A percentile compares a stretch with the other conserved stretches of the same genome.
These are phyloP conservation scores for Lepus oiostolus DNA, from an alignment of 2,797 vertebrate species.

Conservation along the genomic window DNA sequence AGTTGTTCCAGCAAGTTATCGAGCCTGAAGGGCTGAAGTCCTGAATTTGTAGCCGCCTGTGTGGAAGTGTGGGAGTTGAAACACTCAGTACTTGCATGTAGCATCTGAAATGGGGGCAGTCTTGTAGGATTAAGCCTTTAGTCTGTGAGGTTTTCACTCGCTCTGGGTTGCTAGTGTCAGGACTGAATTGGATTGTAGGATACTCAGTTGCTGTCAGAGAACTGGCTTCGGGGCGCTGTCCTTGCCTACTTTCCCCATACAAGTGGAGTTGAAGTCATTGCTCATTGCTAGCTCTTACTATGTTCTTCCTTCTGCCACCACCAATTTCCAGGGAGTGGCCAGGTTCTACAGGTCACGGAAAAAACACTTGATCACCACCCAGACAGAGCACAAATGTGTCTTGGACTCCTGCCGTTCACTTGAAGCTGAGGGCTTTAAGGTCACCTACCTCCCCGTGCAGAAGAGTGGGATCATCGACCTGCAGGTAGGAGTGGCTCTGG, in stretches of 20 bases:
- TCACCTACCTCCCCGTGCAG: conserved; percentile 96
- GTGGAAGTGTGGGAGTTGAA: background rate
- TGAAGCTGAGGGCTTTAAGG: conserved; percentile 95
- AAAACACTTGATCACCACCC: conserved; percentile 96
- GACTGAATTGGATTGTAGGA: conserved; percentile 29
- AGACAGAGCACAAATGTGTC: conserved; percentile 99
- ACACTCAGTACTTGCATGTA: background rate
- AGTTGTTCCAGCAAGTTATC: conserved; percentile 2
- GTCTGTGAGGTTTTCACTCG: background rate
- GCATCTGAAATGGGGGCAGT: background rate
- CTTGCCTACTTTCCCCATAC: conserved; percentile 12
- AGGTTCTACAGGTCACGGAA: conserved; percentile 96
- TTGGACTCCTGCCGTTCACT: conserved; percentile 97
- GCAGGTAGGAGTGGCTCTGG: conserved; percentile 88
- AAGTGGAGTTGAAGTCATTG: background rate
- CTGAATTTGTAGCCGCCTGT: conserved; percentile 18
- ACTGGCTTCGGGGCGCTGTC: background rate
- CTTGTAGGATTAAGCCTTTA: background rate
- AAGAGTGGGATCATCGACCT: conserved; percentile 94
- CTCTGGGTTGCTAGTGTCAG: background rate
- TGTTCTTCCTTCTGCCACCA: conserved; percentile 44
- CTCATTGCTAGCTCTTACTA: conserved; percentile 6
- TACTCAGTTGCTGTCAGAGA: background rate
- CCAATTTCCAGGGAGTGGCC: conserved; percentile 92
- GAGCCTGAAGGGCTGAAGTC: background rate